Evolutionary conservation across 2,113 vertebrate genomes (phyloP).

Genomic region (Sceloporus undulatus): DNA sequence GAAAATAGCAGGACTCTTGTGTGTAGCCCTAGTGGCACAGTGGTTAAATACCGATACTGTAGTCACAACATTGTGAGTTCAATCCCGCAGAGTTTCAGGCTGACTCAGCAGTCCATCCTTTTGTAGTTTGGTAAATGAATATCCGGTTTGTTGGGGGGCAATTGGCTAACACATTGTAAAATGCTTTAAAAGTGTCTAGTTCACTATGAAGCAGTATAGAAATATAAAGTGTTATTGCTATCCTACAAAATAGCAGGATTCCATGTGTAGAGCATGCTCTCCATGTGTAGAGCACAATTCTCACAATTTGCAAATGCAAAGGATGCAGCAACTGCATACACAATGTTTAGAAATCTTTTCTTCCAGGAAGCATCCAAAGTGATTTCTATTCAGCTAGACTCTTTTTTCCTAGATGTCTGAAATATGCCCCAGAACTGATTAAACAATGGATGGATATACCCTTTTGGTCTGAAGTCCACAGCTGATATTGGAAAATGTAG

Average conservation of each 20-base stretch:
- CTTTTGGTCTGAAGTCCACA: background rate
- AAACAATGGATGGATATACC: background rate
- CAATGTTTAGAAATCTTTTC: conserved; percentile 17
- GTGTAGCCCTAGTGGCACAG: no score
- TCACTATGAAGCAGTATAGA: no score
- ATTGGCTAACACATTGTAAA: no score
- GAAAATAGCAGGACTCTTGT: background rate
- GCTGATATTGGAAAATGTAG: background rate
- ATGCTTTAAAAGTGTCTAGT: no score
- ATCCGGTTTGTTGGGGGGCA: no score
- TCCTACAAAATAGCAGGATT: no score
- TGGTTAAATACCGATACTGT: no score
- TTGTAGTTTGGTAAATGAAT: no score
- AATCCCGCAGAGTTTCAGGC: no score
- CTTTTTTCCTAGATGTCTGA: background rate
- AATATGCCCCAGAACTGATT: background rate
- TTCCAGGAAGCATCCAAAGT: background rate
- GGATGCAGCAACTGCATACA: background rate
- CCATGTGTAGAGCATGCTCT: background rate
- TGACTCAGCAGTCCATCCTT: no score
- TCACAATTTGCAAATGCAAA: background rate
- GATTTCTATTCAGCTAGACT: conserved; percentile 14
- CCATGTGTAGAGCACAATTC: background rate
- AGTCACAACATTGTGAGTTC: no score
- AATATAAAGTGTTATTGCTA: no score